Evolutionary conservation across 2,888 invertebrate genomes (phyloP).

Genomic region (Camptogramma bilineatum): DNA sequence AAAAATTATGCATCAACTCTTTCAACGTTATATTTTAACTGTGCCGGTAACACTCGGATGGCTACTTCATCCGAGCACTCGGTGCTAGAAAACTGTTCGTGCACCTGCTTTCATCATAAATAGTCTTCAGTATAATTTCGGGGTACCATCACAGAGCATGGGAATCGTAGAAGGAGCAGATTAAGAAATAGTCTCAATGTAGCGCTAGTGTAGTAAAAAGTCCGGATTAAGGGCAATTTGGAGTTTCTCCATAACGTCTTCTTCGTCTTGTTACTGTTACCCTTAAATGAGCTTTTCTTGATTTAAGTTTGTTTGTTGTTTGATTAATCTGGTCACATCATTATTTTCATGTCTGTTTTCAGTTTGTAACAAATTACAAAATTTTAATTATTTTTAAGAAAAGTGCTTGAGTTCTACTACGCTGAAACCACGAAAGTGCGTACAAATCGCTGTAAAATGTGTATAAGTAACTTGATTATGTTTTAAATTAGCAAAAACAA

Average conservation of each 20-base stretch:
- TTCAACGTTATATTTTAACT: no score
- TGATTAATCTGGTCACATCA: neutral
- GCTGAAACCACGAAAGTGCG: no score
- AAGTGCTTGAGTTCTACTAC: no score
- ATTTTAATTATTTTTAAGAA: no score
- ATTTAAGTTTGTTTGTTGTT: neutral
- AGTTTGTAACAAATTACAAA: no score
- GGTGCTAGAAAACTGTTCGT: slow-evolving; percentile 1
- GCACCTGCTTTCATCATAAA: slow-evolving; percentile 18
- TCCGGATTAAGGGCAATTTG: neutral
- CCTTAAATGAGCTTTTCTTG: neutral
- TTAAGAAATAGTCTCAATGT: slow-evolving; percentile 2
- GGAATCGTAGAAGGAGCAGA: slow-evolving; percentile 38
- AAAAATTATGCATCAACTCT: no score
- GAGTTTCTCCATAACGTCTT: slow-evolving; percentile 22
- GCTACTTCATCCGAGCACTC: no score
- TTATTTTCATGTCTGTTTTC: neutral
- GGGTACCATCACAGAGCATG: slow-evolving; percentile 43
- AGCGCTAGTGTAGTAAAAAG: slow-evolving; percentile 4
- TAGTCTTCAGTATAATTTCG: slow-evolving; percentile 41
- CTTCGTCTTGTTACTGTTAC: neutral
- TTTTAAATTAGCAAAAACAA: neutral
- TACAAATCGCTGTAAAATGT: neutral
- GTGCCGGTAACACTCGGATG: no score
- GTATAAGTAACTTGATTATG: neutral